Evolutionary conservation across 2,888 invertebrate genomes (phyloP), one percentile per base, ranked within the genome.

Genomic region (Orthonevra nobilis): DNA sequence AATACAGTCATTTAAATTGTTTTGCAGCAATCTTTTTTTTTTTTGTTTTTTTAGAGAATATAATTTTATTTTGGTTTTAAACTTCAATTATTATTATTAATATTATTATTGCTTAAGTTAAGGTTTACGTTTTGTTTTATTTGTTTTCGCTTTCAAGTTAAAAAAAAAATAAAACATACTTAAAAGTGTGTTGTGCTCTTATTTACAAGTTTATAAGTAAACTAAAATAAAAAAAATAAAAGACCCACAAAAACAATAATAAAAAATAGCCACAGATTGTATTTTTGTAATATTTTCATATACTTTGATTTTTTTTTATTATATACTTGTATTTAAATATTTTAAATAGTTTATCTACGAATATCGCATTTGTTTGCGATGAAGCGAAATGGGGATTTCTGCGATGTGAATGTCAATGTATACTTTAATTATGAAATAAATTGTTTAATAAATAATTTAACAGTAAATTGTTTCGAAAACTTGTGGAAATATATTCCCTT

Each of bases 281-380:
- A 77, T 77, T 77, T 77, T 77, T 77, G 50, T 77, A 77, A 77
- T 72, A 64, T 77, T 66, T 77, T 60, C 77, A 52, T 72, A 72
- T 69, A 69, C 56, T 73, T 56, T 66, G 48, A 56, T 50, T 79
- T 68, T 54, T 68, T 75, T 46, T 42, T 50, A 44, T 42, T 50
- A 44, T 30, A 19, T 50, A 48, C 44, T 58, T 68, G 61, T 61
- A 61, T 61, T 68, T 56, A 56, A 79, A 72, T 26, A 60, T 61
- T 44, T 26, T 60, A 54, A 75, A 60, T 66, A 68, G 68, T 79
- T n/a, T 79, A 58, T 75, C 68, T 69, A 75, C 75, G n/a, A n/a
- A 69, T 68, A 73, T 73, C 73, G 73, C 79, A 79, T 73, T 73
- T 79, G 42, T 42, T 30, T 66, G 56, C 30, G 14, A 73, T 73